Evolutionary conservation across 2,888 invertebrate genomes (phyloP).

Genomic region (Ichneumoninae sp.): DNA sequence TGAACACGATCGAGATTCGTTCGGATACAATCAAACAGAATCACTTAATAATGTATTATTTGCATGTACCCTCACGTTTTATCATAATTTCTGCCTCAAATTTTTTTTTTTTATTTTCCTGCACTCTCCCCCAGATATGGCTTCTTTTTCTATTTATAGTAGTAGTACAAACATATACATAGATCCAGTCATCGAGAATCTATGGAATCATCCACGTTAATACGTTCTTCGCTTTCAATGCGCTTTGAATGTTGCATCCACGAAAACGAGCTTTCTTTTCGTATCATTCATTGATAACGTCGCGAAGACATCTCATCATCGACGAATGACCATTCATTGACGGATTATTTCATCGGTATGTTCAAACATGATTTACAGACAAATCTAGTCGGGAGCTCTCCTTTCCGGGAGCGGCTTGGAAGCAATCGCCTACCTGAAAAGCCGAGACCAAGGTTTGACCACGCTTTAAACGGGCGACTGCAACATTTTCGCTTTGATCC

Average conservation of each 20-base stretch:
- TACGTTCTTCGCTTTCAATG: constrained; percentile 44
- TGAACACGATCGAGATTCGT: constrained; percentile 39
- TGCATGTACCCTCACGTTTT: constrained; percentile 37
- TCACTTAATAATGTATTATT: constrained; percentile 11
- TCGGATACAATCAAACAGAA: constrained; percentile 21
- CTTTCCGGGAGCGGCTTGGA: constrained; percentile 95
- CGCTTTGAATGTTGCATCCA: constrained; percentile 54
- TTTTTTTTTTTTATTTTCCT: constrained; percentile 10
- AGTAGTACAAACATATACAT: not conserved
- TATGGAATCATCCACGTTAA: constrained; percentile 31
- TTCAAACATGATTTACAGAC: constrained; percentile 85
- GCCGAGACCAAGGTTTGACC: constrained; percentile 92
- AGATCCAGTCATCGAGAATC: constrained; percentile 33
- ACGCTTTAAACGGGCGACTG: constrained; percentile 61
- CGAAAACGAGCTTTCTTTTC: constrained; percentile 23
- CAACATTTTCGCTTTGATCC: constrained; percentile 41
- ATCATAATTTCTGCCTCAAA: constrained; percentile 4
- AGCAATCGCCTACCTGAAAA: constrained; percentile 94
- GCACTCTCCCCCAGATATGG: constrained; percentile 25
- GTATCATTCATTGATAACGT: constrained; percentile 14
- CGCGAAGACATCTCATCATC: constrained; percentile 41
- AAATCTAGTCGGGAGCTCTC: constrained; percentile 89
- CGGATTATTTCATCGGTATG: constrained; percentile 64
- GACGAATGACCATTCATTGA: constrained; percentile 61
- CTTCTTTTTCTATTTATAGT: constrained; percentile 6